A percentile compares a stretch with the other conserved stretches of the same genome.
Evolutionary conservation across 2,797 vertebrate species (phyloP).

Genomic region (Chromis chromis): DNA sequence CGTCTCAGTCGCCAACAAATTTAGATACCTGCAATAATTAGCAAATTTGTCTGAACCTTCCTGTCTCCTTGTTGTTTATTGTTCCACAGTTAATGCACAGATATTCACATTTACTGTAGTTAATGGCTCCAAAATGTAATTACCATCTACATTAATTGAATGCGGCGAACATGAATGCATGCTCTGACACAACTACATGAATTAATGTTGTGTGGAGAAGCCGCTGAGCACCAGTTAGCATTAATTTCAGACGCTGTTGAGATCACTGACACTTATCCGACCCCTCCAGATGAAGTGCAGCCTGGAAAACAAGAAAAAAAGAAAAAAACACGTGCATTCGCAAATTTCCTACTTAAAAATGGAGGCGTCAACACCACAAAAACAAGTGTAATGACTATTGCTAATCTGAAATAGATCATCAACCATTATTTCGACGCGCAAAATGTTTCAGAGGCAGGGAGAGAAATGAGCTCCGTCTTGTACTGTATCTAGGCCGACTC

Average conservation of each 20-base stretch:
- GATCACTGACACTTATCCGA: slow-evolving; percentile 70
- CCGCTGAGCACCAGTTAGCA: slow-evolving; percentile 68
- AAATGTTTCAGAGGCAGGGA: slow-evolving; percentile 52
- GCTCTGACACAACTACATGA: slow-evolving; percentile 67
- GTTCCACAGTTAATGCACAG: slow-evolving; percentile 26
- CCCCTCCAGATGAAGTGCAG: slow-evolving; percentile 66
- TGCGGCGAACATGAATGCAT: slow-evolving; percentile 51
- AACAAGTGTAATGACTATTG: slow-evolving; percentile 70
- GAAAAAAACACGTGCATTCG: slow-evolving; percentile 25
- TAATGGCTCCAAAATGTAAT: slow-evolving; percentile 73
- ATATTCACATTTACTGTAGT: slow-evolving; percentile 57
- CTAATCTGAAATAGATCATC: slow-evolving; percentile 74
- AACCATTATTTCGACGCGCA: slow-evolving; percentile 49
- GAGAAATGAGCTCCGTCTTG: slow-evolving; percentile 63
- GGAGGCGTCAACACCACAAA: slow-evolving; percentile 54
- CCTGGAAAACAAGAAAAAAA: slow-evolving; percentile 30
- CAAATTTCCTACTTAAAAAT: slow-evolving; percentile 59
- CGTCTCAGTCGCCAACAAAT: background rate
- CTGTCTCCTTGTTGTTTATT: slow-evolving; percentile 22
- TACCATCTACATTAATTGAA: slow-evolving; percentile 73
- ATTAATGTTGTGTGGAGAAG: slow-evolving; percentile 76
- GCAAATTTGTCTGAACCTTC: slow-evolving; percentile 16
- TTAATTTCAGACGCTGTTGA: slow-evolving; percentile 72
- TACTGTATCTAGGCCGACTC: slow-evolving; percentile 79
- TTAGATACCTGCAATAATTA: slow-evolving; percentile 24